Base-by-base conservation (phyloP, 2,797 vertebrate species). In the Coccyzus lansbergi region DNA sequence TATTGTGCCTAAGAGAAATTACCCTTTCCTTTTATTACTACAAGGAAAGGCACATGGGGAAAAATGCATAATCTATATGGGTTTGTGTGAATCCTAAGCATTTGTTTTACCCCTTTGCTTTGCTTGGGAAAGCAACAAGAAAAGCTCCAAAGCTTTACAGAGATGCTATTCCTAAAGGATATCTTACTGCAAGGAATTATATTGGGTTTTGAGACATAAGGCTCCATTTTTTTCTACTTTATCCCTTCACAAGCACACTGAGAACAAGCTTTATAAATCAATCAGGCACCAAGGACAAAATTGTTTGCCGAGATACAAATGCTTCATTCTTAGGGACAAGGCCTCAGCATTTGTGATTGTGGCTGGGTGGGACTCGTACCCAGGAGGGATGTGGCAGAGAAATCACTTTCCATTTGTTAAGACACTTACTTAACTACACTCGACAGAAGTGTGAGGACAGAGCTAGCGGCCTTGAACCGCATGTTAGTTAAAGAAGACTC, bases 231-330 rank as follows among this genome's bases (percentile, higher is more conserved):
- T 38, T 34, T 13, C 60, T 58, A 8, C 38, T 62, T 91, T 62
- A 59, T 86, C 53, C 69, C 38, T 83, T 78, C 65, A 44, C 72
- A 71, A 93, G 58, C 56, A 64, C 29, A n/a, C 33, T 65, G 68
- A 62, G 85, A 83, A 81, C 51, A 69, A 86, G 33, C 31, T 87
- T 83, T 83, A 68, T 78, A 85, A 93, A 95, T 92, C 82, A 87
- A n/a, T 69, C 51, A 75, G 79, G 75, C 67, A 53, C 84, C 88
- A 92, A 91, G 82, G 94, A 87, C 76, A 86, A 38, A 36, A 10
- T 0, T 69, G 58, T 89, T 87, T 81, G 72, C 55, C 0, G 2
- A 76, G 59, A 52, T 59, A 56, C 55, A 31, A 38, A 3, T 9
- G 42, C 38, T 63, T 86, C 86, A 15, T 18, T 92, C 75, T 15